Evolutionary conservation across 2,797 vertebrate genomes (phyloP).

Genomic region (Tenualosa thibaudeaui): DNA sequence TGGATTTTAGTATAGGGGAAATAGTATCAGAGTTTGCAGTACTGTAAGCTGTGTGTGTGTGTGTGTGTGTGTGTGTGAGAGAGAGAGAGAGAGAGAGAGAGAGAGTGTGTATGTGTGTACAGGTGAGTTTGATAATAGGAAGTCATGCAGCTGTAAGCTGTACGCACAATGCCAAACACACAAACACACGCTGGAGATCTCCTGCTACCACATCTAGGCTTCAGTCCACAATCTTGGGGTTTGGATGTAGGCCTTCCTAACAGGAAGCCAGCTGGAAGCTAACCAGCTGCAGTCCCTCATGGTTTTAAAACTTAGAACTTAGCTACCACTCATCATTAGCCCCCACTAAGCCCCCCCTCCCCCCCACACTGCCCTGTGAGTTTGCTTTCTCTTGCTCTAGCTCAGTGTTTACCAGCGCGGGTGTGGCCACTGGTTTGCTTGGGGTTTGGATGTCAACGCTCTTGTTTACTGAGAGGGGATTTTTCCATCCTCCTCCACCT

Average conservation of each 20-base stretch:
- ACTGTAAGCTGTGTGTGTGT: no score
- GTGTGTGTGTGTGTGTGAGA: no score
- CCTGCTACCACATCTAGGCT: not conserved
- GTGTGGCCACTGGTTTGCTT: not conserved
- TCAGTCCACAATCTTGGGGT: not conserved
- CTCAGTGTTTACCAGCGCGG: not conserved
- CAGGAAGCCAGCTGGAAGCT: not conserved
- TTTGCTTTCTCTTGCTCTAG: not conserved
- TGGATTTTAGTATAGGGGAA: no score
- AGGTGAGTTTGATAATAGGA: not conserved
- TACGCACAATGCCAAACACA: not conserved
- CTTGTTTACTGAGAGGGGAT: slow-evolving; percentile 11
- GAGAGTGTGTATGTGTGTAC: not conserved
- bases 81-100: no score
- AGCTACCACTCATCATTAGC: not conserved
- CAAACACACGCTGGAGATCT: not conserved
- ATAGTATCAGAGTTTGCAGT: no score
- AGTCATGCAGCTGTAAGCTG: not conserved
- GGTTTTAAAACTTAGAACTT: not conserved
- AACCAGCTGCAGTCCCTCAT: not conserved
- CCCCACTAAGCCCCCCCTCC: no score
- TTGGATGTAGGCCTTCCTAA: not conserved
- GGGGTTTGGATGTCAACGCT: slow-evolving; percentile 1
- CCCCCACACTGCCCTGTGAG: not conserved
- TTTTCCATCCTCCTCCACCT: not conserved